Evolutionary conservation across 2,797 vertebrate species (phyloP).

Genomic region (Acanthis flammea): DNA sequence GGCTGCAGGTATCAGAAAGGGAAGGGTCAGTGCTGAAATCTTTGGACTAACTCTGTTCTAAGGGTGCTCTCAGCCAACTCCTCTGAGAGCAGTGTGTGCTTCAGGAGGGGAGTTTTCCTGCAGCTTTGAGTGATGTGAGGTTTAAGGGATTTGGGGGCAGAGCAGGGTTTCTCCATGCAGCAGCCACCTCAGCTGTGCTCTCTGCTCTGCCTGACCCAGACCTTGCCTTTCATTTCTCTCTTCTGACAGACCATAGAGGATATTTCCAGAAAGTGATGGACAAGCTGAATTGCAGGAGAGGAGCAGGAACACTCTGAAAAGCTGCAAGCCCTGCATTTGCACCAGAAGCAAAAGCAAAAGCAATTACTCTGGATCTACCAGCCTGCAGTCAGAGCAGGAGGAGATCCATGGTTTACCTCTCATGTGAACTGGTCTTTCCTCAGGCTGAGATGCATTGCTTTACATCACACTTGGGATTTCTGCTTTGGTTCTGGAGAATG

Average conservation of each 20-base stretch:
- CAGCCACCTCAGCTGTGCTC: accelerated
- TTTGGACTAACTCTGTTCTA: not conserved
- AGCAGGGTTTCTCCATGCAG: not conserved
- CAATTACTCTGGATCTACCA: not conserved
- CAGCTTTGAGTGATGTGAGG: not conserved
- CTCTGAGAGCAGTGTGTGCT: accelerated
- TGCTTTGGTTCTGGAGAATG: not conserved
- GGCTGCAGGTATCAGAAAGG: not conserved
- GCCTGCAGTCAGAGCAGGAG: not conserved
- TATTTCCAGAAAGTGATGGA: not conserved
- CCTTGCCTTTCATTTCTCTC: not conserved
- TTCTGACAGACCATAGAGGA: not conserved
- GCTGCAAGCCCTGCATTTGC: not conserved
- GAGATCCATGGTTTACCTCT: not conserved
- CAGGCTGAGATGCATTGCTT: not conserved
- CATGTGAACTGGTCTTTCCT: not conserved
- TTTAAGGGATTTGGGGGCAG: not conserved
- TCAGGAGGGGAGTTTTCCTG: not conserved
- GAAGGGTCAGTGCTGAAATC: not conserved
- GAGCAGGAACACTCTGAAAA: not conserved
- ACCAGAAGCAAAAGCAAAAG: not conserved
- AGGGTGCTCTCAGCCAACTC: not conserved
- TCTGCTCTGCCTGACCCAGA: not conserved
- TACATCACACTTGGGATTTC: not conserved
- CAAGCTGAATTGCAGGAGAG: not conserved